Evolutionary conservation across 1,140 invertebrate species (phyloP), one percentile per base, ranked within the genome.

Genomic region (Tigriopus japonicus): DNA sequence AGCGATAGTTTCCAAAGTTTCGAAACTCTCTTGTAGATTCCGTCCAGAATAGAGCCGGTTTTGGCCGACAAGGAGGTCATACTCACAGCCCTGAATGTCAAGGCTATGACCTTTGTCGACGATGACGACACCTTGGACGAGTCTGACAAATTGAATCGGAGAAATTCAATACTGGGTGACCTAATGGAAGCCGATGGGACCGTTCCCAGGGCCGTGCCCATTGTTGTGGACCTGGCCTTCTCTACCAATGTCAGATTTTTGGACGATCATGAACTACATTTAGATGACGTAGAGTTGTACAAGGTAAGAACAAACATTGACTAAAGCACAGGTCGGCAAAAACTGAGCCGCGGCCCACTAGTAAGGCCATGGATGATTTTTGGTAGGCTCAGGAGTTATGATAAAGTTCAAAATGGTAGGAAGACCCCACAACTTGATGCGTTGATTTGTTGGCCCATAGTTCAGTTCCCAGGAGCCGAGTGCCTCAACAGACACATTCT

Each of bases 61-160:
- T 79, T 98, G 73, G 93, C 93, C 63, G 95, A 98, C 77, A 98
- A 98, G 76, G 94, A 98, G 75, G 92, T 94, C 66, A 98, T 98
- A 71, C 77, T 98, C 68, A 94, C 94, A 68, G 96, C 92, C 65
- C 79, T 98, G 60, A 98, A 98, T 77, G 98, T 98, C 71, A 98
- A 98, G 78, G 92, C 93, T 19, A 98, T 98, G 93, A 95, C 90
- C 61, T 97, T 97, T 73, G 90, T 94, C n/a, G 17, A 21, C 6
- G 52, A 21, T 6, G 52, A 54, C 17, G 24, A 54, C 6, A 6
- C 14, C 24, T 17, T 19, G 14, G 17, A 19, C 24, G 52, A 54
- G 23, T n/a, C 14, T 2, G 52, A 21, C 23, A 54, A 54, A 54
- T 6, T n/a, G n/a, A 54, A 54, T 21, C n/a, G 45, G 21, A 49